Evolutionary conservation across 2,797 vertebrate species (phyloP).

Genomic region (Garrulus glandarius): DNA sequence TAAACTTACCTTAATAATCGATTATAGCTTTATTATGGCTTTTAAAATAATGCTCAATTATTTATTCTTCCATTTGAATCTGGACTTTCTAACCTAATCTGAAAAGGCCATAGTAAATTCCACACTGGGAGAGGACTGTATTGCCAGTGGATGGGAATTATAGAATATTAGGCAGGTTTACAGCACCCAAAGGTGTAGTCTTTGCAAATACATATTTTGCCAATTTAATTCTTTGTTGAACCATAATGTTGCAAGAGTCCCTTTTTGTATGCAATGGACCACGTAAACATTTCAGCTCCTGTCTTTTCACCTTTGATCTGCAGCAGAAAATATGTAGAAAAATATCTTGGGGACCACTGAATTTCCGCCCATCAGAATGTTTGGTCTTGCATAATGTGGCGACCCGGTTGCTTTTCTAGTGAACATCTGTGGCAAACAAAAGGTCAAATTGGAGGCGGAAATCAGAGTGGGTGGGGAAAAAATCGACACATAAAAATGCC

Average conservation of each 20-base stretch:
- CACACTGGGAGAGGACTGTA: background rate
- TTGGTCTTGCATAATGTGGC: background rate
- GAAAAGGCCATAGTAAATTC: background rate
- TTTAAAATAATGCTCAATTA: background rate
- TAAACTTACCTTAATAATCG: background rate
- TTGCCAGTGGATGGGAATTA: background rate
- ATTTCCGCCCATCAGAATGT: background rate
- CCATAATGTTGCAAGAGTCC: background rate
- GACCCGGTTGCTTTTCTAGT: background rate
- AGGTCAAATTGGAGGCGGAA: slow-evolving; percentile 57
- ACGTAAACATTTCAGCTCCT: background rate
- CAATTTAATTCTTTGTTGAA: background rate
- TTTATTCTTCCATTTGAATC: slow-evolving; percentile 29
- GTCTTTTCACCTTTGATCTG: background rate
- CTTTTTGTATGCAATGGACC: background rate
- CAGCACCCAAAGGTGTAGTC: background rate
- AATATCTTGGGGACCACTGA: background rate
- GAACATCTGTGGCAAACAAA: slow-evolving; percentile 1
- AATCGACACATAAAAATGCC: slow-evolving; percentile 39
- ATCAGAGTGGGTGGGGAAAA: slow-evolving; percentile 36
- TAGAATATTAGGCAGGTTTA: background rate
- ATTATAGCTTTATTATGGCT: background rate
- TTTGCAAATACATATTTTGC: background rate
- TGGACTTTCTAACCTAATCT: background rate
- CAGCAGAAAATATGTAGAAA: background rate